Conservation (phyloP, 2,888 invertebrate genomes). For the Erpobdella octoculata region DNA sequence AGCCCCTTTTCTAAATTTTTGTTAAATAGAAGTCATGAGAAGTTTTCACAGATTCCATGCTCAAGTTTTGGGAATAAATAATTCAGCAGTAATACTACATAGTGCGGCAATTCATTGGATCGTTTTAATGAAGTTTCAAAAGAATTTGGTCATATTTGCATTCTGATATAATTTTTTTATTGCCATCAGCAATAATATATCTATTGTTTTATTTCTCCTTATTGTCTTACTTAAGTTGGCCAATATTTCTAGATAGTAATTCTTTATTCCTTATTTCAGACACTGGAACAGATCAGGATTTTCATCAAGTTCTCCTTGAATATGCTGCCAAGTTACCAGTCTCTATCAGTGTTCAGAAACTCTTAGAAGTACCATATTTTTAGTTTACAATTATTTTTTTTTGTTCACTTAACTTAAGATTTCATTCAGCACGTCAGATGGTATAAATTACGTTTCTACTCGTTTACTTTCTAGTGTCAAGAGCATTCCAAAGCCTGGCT, state of each 20-base stretch:
- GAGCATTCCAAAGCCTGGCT: neutral
- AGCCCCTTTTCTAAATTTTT: no score
- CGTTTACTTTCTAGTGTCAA: neutral
- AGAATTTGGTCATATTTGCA: neutral
- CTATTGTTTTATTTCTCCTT: no score
- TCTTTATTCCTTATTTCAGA: neutral
- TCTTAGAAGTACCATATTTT: slow-evolving; percentile 14
- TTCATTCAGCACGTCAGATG: no score
- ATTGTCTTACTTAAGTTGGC: no score
- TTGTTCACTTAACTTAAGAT: neutral
- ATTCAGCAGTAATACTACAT: no score
- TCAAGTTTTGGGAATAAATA: no score
- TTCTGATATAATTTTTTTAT: neutral
- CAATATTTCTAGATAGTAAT: no score
- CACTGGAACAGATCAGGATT: slow-evolving; percentile 41
- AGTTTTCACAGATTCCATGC: no score
- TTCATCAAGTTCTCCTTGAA: slow-evolving; percentile 44
- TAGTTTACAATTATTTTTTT: neutral
- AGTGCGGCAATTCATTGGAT: no score
- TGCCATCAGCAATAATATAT: neutral
- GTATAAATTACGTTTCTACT: no score
- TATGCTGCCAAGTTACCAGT: slow-evolving; percentile 43
- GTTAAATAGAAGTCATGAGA: no score
- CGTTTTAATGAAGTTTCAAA: no score
- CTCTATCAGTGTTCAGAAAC: slow-evolving; percentile 36